Evolutionary conservation across 2,888 invertebrate species (phyloP).

Genomic region (Junonia oenone): DNA sequence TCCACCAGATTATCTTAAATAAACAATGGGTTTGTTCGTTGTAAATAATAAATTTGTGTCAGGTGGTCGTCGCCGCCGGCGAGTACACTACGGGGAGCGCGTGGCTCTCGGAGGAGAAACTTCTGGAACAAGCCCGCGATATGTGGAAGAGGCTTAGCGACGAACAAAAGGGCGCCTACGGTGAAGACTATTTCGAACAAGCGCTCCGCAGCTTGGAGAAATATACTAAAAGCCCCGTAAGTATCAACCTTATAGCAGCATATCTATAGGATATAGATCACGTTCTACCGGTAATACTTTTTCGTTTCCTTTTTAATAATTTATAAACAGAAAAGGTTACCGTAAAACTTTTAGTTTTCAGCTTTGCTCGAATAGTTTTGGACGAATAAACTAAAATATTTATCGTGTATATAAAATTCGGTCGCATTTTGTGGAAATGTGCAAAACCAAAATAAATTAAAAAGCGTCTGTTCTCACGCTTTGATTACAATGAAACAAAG

Average conservation of each 20-base stretch:
- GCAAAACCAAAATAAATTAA: neutral
- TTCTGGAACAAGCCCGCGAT: constrained; percentile 85
- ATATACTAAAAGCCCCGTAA: constrained; percentile 85
- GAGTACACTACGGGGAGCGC: constrained; percentile 90
- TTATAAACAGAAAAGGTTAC: neutral
- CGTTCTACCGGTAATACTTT: neutral
- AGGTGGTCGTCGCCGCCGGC: constrained; percentile 90
- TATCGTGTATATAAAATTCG: neutral
- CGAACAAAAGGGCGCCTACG: constrained; percentile 87
- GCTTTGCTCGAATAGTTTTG: neutral
- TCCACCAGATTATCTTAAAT: neutral
- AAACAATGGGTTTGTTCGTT: constrained; percentile 6
- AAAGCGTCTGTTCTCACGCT: neutral
- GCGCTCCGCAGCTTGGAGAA: constrained; percentile 89
- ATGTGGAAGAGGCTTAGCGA: constrained; percentile 92
- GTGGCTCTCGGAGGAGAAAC: constrained; percentile 85
- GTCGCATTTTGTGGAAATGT: neutral
- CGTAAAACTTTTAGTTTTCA: neutral
- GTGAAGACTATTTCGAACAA: constrained; percentile 90
- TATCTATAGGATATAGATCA: neutral
- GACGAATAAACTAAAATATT: neutral
- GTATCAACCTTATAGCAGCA: constrained; percentile 33
- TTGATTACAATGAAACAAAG: constrained; percentile 10
- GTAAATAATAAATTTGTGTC: constrained; percentile 16
- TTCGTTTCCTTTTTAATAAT: neutral